A percentile compares a stretch with the other conserved stretches of the same genome.
Evolutionary conservation across 1,140 invertebrate genomes (phyloP).

Genomic region (Drosophila biarmipes): DNA sequence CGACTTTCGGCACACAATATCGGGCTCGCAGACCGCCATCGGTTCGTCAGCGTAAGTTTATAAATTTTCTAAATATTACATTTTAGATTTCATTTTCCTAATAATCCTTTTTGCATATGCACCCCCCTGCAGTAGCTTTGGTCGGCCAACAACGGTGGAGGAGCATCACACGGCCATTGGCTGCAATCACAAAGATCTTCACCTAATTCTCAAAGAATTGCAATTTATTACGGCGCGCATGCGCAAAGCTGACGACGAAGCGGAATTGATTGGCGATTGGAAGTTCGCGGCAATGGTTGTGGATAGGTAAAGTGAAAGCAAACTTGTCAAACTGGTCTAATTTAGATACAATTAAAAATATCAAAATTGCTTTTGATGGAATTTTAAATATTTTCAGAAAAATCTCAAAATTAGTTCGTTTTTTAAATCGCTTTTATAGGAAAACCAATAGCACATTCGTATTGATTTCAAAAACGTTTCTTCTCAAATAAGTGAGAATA

Average conservation of each 20-base stretch:
- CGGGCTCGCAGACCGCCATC: conserved; percentile 85
- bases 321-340: too few relatives aligned
- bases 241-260: conserved; percentile 94
- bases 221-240: conserved; percentile 96
- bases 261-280: conserved; percentile 98
- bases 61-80: too few relatives aligned
- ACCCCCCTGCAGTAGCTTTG: conserved; percentile 85
- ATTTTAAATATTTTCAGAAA: too few relatives aligned
- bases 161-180: conserved; percentile 87
- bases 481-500: too few relatives aligned
- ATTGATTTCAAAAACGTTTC: too few relatives aligned
- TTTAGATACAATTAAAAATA: too few relatives aligned
- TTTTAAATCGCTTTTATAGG: too few relatives aligned
- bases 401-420: too few relatives aligned
- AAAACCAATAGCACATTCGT: too few relatives aligned
- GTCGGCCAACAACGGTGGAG: conserved; percentile 87
- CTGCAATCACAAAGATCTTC: conserved; percentile 89
- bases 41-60: conserved; percentile 83
- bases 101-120: neutral
- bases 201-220: conserved; percentile 95
- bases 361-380: too few relatives aligned
- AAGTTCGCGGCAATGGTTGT: conserved; percentile 99
- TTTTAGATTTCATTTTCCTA: too few relatives aligned
- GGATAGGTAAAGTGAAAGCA: too few relatives aligned
- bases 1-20: conserved; percentile 90